phyloP scores from a whole-genome alignment of 2,113 vertebrate genomes.

The Galeopterus variegatus region DNA sequence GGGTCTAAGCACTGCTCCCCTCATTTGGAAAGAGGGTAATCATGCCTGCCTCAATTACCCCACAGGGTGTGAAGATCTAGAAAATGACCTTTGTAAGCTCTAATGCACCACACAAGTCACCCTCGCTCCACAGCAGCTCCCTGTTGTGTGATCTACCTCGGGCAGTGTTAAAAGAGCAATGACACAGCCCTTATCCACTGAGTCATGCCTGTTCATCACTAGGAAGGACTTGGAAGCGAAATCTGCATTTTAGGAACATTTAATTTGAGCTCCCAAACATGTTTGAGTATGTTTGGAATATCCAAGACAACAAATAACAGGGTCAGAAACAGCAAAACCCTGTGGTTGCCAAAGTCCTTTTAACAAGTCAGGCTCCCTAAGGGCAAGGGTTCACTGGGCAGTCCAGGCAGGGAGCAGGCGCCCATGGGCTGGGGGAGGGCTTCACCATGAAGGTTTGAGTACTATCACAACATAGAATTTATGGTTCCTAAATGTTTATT shows the following conservation, averaged over 20 bases:
- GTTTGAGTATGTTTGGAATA: conserved; percentile 53
- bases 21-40: neutral
- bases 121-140: neutral
- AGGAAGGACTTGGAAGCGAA: conserved; percentile 16
- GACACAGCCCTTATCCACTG: neutral
- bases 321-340: conserved; percentile 49
- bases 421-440: neutral
- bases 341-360: neutral
- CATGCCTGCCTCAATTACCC: neutral
- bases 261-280: neutral
- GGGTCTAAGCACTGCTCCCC: neutral
- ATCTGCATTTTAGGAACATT: conserved; percentile 56
- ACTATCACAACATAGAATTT: conserved; percentile 60
- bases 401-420: accelerated
- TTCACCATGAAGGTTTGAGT: neutral
- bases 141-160: accelerated
- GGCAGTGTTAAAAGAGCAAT: no score
- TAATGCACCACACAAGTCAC: accelerated
- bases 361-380: neutral
- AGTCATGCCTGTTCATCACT: neutral
- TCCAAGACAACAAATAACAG: conserved; percentile 47
- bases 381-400: neutral
- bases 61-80: no score
- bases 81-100: accelerated
- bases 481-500: conserved; percentile 77